Evolutionary conservation across 2,888 invertebrate species (phyloP).

Genomic region (Diarsia brunnea): DNA sequence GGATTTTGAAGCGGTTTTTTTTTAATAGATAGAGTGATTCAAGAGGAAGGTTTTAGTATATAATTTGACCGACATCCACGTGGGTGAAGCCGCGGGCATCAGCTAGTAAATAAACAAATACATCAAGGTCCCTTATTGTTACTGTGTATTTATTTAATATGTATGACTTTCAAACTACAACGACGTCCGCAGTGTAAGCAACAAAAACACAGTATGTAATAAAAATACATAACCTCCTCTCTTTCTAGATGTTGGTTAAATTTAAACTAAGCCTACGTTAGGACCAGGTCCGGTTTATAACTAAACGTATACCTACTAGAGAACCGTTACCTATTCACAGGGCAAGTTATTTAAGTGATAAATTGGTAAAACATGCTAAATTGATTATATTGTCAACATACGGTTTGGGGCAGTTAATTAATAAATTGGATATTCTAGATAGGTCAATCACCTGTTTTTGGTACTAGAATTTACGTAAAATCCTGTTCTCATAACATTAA

Average conservation of each 20-base stretch:
- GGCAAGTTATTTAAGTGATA: neutral
- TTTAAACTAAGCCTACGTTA: neutral
- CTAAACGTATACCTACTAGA: neutral
- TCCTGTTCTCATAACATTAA: too few relatives aligned
- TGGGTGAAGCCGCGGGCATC: too few relatives aligned
- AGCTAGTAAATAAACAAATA: too few relatives aligned
- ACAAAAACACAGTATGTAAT: neutral
- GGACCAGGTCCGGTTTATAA: neutral
- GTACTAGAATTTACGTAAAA: neutral
- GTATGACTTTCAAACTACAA: neutral
- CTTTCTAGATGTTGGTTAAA: neutral
- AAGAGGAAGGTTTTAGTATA: too few relatives aligned
- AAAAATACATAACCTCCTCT: neutral
- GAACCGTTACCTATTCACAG: neutral
- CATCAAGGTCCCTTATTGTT: neutral
- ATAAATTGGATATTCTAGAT: neutral
- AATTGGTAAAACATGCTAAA: neutral
- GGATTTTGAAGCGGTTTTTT: too few relatives aligned
- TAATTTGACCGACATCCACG: too few relatives aligned
- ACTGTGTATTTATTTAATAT: neutral
- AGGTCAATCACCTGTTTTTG: constrained; percentile 10
- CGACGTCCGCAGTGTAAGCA: neutral
- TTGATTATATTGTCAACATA: constrained; percentile 3
- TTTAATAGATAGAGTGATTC: too few relatives aligned
- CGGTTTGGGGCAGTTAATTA: neutral